A percentile compares a stretch with the other conserved stretches of the same genome.
Evolutionary conservation across 2,113 vertebrate species (phyloP).

Genomic region (Petroica traversi): DNA sequence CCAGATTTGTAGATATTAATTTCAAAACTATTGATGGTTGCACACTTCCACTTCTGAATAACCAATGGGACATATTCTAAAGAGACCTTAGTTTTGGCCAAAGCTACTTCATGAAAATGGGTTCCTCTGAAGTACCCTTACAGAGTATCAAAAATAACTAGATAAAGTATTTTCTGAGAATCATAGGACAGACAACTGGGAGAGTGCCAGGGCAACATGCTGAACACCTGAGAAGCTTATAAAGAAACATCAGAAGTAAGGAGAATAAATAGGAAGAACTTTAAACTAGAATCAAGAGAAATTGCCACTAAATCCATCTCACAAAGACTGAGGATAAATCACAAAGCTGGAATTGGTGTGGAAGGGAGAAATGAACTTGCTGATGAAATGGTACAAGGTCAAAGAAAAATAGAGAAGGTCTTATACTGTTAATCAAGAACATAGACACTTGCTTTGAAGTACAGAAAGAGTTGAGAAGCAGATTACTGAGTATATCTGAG

Average conservation of each 20-base stretch:
- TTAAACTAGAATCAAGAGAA: neutral
- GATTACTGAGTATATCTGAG: neutral
- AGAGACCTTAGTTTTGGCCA: neutral
- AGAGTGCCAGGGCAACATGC: neutral
- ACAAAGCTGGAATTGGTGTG: neutral
- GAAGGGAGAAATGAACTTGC: neutral
- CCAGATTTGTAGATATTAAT: neutral
- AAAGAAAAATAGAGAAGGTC: neutral
- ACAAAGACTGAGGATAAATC: neutral
- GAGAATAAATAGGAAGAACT: neutral
- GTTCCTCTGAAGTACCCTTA: neutral
- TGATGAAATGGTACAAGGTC: neutral
- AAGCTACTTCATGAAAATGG: neutral
- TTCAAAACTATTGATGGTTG: neutral
- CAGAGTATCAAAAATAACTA: rapidly evolving
- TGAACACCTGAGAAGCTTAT: neutral
- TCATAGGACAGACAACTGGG: neutral
- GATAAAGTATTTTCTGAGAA: neutral
- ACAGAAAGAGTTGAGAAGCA: neutral
- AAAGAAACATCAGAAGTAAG: neutral
- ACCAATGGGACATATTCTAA: neutral
- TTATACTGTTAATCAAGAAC: neutral
- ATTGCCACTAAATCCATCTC: neutral
- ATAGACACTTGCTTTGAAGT: neutral
- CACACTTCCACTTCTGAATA: neutral